Conservation (phyloP, 2,797 vertebrate genomes). For the Iguana delicatissima region DNA sequence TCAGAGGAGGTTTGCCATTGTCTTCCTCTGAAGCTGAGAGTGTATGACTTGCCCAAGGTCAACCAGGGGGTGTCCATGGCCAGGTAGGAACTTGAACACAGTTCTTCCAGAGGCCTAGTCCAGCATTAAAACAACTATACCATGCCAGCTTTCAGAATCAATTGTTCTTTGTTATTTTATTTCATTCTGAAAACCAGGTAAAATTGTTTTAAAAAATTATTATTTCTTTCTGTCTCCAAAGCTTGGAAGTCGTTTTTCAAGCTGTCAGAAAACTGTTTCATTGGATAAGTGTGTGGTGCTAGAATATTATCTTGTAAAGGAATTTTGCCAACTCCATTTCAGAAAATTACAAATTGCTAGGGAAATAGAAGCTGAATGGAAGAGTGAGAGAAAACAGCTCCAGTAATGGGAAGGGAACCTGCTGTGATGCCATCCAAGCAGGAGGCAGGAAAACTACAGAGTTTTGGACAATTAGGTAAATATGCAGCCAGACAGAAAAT, state of each 20-base stretch:
- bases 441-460: not conserved
- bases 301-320: not conserved
- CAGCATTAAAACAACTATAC: no score
- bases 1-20: no score
- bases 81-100: no score
- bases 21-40: no score
- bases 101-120: no score
- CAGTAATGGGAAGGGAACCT: not conserved
- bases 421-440: not conserved
- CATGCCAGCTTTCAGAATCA: no score
- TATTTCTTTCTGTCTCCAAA: not conserved
- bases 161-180: no score
- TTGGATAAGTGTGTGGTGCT: not conserved
- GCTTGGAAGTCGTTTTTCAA: not conserved
- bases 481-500: not conserved
- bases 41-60: no score
- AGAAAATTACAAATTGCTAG: constrained; percentile 1
- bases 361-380: not conserved
- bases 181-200: not conserved
- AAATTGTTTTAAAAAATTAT: not conserved
- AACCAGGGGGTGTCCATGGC: no score
- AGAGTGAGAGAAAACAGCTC: no score
- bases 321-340: not conserved
- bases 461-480: not conserved
- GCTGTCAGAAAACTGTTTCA: not conserved